Percentiles rank a stretch among this genome's conserved stretches.
Evolutionary conservation across 2,888 invertebrate genomes (phyloP).

Genomic region (Schizotus pectinicornis): DNA sequence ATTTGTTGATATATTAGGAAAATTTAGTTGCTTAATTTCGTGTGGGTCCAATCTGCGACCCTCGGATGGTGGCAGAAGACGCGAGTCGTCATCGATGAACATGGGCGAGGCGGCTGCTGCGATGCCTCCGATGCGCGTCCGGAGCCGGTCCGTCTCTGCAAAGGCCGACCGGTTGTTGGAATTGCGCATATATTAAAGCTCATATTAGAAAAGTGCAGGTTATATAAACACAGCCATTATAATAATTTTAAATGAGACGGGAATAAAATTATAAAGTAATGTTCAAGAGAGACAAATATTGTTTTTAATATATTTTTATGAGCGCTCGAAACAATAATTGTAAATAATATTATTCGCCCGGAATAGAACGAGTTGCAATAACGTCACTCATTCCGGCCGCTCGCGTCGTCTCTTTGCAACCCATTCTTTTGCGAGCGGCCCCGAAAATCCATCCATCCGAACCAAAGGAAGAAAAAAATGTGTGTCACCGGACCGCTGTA

Average conservation of each 20-base stretch:
- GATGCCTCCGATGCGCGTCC: no score
- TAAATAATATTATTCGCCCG: slow-evolving; percentile 49
- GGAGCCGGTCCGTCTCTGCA: background rate
- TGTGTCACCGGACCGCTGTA: background rate
- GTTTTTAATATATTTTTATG: slow-evolving; percentile 54
- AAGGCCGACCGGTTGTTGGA: slow-evolving; percentile 35
- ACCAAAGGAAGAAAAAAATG: background rate
- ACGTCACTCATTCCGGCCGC: slow-evolving; percentile 26
- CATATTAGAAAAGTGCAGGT: slow-evolving; percentile 43
- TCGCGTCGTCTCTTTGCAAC: background rate
- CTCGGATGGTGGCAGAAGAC: no score
- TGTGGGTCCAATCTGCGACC: no score
- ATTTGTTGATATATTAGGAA: no score
- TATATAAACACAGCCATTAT: slow-evolving; percentile 50
- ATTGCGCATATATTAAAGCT: slow-evolving; percentile 35
- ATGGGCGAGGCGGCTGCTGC: no score
- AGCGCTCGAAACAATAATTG: slow-evolving; percentile 48
- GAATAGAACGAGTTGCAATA: slow-evolving; percentile 38
- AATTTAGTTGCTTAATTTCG: no score
- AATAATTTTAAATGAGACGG: slow-evolving; percentile 49
- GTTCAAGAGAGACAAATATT: slow-evolving; percentile 50
- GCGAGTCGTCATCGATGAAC: no score
- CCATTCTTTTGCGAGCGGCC: background rate
- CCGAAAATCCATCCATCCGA: background rate
- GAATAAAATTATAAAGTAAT: slow-evolving; percentile 51